Percentiles rank a stretch among this genome's conserved stretches.
Conservation (phyloP, 2,113 vertebrate species). For the Phaethon lepturus region DNA sequence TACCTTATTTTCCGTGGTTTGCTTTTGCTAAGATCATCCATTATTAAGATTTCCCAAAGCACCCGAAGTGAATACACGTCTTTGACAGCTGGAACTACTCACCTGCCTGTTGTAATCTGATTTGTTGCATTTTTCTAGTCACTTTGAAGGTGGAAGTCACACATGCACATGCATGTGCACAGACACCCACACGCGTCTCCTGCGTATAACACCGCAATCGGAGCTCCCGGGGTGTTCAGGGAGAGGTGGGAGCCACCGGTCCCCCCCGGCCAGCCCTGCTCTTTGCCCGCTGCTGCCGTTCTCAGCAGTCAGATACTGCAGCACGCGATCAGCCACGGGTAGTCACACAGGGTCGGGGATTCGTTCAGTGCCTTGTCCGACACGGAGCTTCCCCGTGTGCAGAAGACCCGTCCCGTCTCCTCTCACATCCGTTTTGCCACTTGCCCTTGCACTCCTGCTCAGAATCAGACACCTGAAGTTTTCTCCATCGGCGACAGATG, state of each 20-base stretch:
- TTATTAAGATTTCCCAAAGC: background rate
- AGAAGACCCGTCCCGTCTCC: background rate
- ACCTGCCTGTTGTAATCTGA: background rate
- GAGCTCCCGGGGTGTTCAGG: background rate
- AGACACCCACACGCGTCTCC: background rate
- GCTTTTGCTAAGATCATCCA: background rate
- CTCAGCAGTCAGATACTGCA: rapidly evolving
- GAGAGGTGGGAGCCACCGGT: background rate
- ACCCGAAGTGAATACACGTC: background rate
- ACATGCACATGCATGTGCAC: background rate
- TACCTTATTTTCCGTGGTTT: background rate
- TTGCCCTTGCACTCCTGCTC: background rate
- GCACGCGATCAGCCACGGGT: rapidly evolving
- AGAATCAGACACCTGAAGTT: background rate
- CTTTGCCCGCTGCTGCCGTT: background rate
- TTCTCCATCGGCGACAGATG: background rate
- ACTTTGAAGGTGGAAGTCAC: background rate
- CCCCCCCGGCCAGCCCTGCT: background rate
- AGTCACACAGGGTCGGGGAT: rapidly evolving
- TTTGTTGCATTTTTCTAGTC: background rate
- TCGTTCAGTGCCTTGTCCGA: rapidly evolving
- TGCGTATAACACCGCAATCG: rapidly evolving
- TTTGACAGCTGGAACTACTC: background rate
- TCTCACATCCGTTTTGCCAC: background rate
- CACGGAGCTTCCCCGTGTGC: rapidly evolving